Conservation (phyloP, 2,113 vertebrate species). For the Parotia lawesii region DNA sequence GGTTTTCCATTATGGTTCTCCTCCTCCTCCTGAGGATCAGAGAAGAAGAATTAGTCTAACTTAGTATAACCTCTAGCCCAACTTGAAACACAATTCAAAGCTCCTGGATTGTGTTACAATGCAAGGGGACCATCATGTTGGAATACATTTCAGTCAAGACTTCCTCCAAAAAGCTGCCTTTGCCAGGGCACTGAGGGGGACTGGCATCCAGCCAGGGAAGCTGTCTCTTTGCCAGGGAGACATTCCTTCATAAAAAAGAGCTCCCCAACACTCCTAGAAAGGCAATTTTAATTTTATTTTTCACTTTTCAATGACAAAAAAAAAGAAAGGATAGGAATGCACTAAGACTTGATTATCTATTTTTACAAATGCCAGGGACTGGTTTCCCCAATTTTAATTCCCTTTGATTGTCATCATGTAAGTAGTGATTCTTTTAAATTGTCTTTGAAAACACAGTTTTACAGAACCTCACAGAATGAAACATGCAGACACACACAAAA, state of each 20-base stretch:
- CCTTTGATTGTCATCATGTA: neutral
- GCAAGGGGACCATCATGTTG: neutral
- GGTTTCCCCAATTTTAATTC: neutral
- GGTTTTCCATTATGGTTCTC: neutral
- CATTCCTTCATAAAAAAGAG: neutral
- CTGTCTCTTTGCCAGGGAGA: neutral
- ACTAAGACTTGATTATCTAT: neutral
- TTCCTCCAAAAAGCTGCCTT: neutral
- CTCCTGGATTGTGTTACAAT: neutral
- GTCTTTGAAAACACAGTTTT: neutral
- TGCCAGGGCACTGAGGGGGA: neutral
- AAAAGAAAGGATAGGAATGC: neutral
- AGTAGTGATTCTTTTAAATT: neutral
- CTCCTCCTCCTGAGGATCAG: neutral
- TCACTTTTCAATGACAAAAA: neutral
- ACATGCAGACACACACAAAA: neutral
- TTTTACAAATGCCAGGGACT: neutral
- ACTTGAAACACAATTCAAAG: neutral
- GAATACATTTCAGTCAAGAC: neutral
- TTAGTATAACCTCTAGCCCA: neutral
- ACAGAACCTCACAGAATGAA: neutral
- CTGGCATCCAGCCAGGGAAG: neutral
- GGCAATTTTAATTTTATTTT: constrained; percentile 7
- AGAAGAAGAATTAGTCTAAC: neutral
- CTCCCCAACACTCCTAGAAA: neutral